A percentile compares a stretch with the other conserved stretches of the same genome.
Evolutionary conservation across 2,888 invertebrate genomes (phyloP).

Genomic region (Lapara coniferarum): DNA sequence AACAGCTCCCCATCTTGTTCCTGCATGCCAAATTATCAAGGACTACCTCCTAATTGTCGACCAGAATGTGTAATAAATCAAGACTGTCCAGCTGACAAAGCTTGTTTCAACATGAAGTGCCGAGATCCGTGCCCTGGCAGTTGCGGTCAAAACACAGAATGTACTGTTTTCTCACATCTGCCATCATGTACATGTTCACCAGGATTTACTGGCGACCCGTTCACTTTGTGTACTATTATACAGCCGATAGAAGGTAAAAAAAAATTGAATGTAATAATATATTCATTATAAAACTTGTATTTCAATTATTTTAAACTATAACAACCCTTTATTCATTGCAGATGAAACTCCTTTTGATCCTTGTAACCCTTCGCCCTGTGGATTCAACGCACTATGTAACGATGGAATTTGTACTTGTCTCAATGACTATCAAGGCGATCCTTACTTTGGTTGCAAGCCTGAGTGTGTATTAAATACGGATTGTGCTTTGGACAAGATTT

Average conservation of each 20-base stretch:
- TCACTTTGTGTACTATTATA: conserved; percentile 84
- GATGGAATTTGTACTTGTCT: conserved; percentile 88
- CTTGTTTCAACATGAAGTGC: conserved; percentile 90
- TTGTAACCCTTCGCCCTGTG: conserved; percentile 90
- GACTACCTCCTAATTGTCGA: conserved; percentile 88
- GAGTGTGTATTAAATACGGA: conserved; percentile 91
- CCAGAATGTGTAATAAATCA: conserved; percentile 89
- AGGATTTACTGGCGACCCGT: conserved; percentile 87
- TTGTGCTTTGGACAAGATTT: conserved; percentile 87
- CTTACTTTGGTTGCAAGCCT: conserved; percentile 88
- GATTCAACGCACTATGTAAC: conserved; percentile 85
- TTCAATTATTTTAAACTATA: background rate
- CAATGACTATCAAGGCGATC: conserved; percentile 89
- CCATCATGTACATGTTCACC: conserved; percentile 87
- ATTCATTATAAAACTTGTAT: background rate
- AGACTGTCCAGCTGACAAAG: conserved; percentile 87
- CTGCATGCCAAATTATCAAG: conserved; percentile 86
- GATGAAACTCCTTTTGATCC: conserved; percentile 79
- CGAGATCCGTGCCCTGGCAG: conserved; percentile 89
- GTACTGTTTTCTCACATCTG: conserved; percentile 87
- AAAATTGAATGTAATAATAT: background rate
- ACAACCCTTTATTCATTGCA: conserved; percentile 38
- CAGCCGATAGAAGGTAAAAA: conserved; percentile 72
- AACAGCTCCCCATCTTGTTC: conserved; percentile 86
- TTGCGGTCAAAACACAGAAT: conserved; percentile 86